Base-by-base conservation (phyloP, 35 echinoderm and acorn worm species). In the Diadema setosum region DNA sequence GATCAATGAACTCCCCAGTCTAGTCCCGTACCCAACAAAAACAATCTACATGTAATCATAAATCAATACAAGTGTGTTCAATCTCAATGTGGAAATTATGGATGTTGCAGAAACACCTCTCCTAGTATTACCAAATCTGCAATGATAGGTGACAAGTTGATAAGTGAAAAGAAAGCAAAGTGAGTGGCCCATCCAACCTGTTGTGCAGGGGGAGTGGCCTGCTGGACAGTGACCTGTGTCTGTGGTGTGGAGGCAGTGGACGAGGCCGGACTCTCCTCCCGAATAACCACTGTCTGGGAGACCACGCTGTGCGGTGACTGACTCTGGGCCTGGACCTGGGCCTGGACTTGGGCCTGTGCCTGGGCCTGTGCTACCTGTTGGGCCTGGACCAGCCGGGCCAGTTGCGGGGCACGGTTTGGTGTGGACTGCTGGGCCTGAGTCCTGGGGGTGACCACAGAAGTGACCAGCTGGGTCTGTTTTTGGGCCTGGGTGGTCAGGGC, bases 401-500 rank as follows among this genome's bases (percentile, higher is more conserved):
- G 80, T 35, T 88, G 64, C 18, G 86, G 69, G 58, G 58, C 46
- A 12, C 86, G 21, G 21, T 34, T 84, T 31, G 46, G 41, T 39
- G 73, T 45, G 9, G 20, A 81, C 48, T 87, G 76, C 41, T 84
- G 37, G 20, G 46, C 88, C 20, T 61, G 80, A 18, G 73, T 42
- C 40, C 73, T 39, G 30, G 73, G 73, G 44, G 73, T 78, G 73
- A 78, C 73, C 36, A 78, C 73, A 15, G 82, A 50, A 0, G 89
- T 36, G 20, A 95, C 89, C 39, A 96, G 80, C 45, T 96, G 94
- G 8, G 94, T 91, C 18, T 90, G 82, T 24, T 91, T 83, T 39
- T 87, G 70, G 20, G 85, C 75, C 46, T 82, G 81, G 3, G 84
- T 75, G 12, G 59, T 70, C 23, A 45, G 21, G 34, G 75, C 81